phyloP scores from a whole-genome alignment of 1,140 invertebrate genomes.

The Hesperophylax magnus region DNA sequence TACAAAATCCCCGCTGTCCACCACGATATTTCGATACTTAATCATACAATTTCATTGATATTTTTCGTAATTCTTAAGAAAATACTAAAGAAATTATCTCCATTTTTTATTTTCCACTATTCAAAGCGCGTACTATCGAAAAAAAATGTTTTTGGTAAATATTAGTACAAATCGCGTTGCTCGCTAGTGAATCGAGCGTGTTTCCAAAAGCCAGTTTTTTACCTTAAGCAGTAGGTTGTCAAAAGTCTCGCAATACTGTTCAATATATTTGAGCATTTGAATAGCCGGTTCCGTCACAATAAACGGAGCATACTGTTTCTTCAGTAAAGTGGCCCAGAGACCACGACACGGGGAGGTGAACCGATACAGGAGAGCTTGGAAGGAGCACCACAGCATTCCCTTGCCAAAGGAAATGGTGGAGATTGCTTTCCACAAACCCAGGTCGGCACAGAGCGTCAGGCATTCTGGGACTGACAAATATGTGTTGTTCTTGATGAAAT shows the following conservation, averaged over 20 bases:
- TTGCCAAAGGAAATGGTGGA: constrained; percentile 37
- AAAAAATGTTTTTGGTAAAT: too few species aligned
- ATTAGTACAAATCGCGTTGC: too few species aligned
- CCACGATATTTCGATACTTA: too few species aligned
- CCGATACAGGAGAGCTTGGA: constrained; percentile 42
- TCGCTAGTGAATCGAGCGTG: not conserved
- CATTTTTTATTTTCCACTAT: too few species aligned
- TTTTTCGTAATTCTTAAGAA: too few species aligned
- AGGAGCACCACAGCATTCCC: constrained; percentile 45
- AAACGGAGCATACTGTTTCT: constrained; percentile 48
- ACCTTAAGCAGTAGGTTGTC: constrained; percentile 51
- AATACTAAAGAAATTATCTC: too few species aligned
- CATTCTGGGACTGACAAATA: constrained; percentile 39
- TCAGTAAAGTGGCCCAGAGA: constrained; percentile 39
- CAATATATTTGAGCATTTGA: constrained; percentile 51
- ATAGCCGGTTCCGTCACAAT: constrained; percentile 47
- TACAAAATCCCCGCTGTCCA: too few species aligned
- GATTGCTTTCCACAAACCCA: constrained; percentile 52
- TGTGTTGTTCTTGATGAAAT: constrained; percentile 43
- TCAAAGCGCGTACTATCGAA: too few species aligned
- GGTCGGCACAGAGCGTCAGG: constrained; percentile 38
- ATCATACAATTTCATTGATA: too few species aligned
- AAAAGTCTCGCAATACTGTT: constrained; percentile 53
- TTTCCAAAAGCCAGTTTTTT: not conserved
- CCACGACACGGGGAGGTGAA: constrained; percentile 49